Evolutionary conservation across 2,113 vertebrate species (phyloP), one percentile per base, ranked within the genome.

Genomic region (Poeciliopsis prolifica): DNA sequence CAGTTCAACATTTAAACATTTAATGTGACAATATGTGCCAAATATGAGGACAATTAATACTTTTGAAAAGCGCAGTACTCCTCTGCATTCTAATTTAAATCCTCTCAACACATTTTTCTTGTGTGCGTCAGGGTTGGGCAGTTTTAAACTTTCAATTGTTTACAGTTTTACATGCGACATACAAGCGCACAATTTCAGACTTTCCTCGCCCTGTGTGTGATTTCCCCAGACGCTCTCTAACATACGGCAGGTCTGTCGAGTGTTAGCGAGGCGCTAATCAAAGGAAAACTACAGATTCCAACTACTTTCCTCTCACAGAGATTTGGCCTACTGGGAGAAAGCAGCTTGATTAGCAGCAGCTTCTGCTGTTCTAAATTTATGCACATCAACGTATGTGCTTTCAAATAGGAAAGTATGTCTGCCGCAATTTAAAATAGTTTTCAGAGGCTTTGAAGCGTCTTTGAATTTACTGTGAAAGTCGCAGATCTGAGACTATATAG

Each of bases 251-350:
- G 6, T 11, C 64, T 73, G 73, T 66, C 44, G 33, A 78, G 74
- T 77, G 71, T 80, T 79, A 81, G 84, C 78, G 78, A 72, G 80
- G 24, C 61, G 10, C 42, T 84, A 80, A 90, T 90, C 84, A 90
- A 87, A 88, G 77, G 42, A 74, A 54, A 29, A 19, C 70, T 61
- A 78, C 70, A 82, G 76, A 83, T 84, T 70, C 40, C 65, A 74
- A 71, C 70, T 82, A 62, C 74, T 80, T 75, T 90, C 85, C 85
- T 87, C 69, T 51, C 82, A 84, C 65, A 81, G 69, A 71, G 68
- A 76, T 61, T 51, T 9, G 15, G 24, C 65, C 63, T 22, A 54
- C 2, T 40, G 68, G 60, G 75, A 82, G 35, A 65, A 69, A 14
- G 13, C 58, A 14, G 73, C 44, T 82, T 84, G 88, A 89, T 88